A percentile compares a stretch with the other conserved stretches of the same genome.
These are phyloP conservation scores for Drosophila varians DNA, from an alignment of 1,140 invertebrate genomes.

Conservation along the genomic window DNA sequence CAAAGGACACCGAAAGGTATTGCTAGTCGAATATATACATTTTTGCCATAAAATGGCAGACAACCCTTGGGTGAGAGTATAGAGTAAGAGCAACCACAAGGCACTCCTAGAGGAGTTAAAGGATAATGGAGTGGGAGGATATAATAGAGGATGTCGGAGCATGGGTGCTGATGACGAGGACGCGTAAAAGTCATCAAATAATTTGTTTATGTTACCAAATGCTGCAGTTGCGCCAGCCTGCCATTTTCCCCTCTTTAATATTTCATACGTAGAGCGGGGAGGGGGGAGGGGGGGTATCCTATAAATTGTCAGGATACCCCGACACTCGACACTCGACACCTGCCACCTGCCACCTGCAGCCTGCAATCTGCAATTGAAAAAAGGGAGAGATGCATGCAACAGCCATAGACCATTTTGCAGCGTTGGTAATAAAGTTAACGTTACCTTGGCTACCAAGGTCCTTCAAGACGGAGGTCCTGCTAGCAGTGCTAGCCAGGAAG, in stretches of 20 bases:
- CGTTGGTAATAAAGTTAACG: constrained; percentile 47
- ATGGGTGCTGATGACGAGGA: constrained; percentile 1
- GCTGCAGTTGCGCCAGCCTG: constrained; percentile 26
- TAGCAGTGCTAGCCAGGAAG: neutral
- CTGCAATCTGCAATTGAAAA: constrained; percentile 6
- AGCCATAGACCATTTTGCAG: constrained; percentile 37
- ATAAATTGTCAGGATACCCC: constrained; percentile 3
- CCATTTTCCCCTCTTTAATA: constrained; percentile 28
- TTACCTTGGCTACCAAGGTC: constrained; percentile 21
- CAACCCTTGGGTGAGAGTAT: neutral
- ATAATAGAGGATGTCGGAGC: neutral
- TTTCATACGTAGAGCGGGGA: constrained; percentile 29
- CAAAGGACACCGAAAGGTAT: neutral
- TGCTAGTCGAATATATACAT: no score
- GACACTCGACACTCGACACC: constrained; percentile 3
- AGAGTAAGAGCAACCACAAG: neutral
- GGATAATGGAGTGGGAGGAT: neutral
- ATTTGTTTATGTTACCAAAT: constrained; percentile 77
- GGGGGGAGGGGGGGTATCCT: neutral
- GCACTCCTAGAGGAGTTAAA: neutral
- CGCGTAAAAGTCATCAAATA: constrained; percentile 73
- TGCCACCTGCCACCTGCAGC: neutral
- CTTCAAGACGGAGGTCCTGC: neutral
- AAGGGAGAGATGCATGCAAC: constrained; percentile 6
- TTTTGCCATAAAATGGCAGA: constrained; percentile 21